Evolutionary conservation across 2,113 vertebrate species (phyloP).

Genomic region (Eulacestoma nigropectus): DNA sequence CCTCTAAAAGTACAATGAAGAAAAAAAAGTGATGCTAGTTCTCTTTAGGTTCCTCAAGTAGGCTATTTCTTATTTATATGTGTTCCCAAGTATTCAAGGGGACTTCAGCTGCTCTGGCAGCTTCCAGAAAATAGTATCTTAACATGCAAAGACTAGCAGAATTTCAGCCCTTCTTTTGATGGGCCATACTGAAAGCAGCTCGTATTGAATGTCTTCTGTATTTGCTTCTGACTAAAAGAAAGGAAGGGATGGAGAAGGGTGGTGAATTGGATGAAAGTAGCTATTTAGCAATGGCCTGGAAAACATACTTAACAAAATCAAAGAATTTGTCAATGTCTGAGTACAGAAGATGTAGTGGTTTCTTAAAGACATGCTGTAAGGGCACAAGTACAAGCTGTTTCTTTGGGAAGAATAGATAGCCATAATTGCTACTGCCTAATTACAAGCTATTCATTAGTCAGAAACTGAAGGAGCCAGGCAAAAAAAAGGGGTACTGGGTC

Average conservation of each 20-base stretch:
- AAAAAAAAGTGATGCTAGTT: neutral
- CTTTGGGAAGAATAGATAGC: conserved; percentile 11
- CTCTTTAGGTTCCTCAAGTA: neutral
- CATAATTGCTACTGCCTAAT: conserved; percentile 42
- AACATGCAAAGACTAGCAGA: neutral
- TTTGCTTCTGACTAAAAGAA: neutral
- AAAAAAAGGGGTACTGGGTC: neutral
- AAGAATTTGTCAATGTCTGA: neutral
- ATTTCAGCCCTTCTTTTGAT: neutral
- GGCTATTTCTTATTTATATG: neutral
- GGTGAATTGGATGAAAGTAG: neutral
- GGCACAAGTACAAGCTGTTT: conserved; percentile 16
- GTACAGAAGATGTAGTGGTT: conserved; percentile 5
- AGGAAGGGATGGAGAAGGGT: neutral
- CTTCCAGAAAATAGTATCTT: neutral
- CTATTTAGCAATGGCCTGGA: neutral
- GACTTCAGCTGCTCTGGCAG: neutral
- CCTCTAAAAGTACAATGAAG: neutral
- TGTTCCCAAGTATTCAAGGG: neutral
- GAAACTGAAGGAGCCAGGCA: conserved; percentile 8
- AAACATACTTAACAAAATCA: conserved; percentile 41
- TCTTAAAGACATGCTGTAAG: neutral
- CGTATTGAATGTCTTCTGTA: neutral
- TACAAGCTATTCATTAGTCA: conserved; percentile 24
- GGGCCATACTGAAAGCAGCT: neutral